Base-by-base conservation (phyloP, 2,888 invertebrate species). In the Dendrolimus pini region DNA sequence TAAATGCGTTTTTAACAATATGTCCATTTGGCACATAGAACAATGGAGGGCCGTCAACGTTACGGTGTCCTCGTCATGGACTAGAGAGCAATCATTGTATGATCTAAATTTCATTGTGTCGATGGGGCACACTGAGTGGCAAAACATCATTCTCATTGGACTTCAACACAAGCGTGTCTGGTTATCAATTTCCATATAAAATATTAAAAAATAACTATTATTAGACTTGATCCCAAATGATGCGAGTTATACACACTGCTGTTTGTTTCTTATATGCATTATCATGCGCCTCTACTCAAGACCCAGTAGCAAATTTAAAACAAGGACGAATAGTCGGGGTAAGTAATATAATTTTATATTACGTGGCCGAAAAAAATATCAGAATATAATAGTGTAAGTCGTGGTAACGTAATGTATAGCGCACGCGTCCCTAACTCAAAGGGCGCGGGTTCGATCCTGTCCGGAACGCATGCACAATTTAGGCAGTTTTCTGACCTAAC, bases 271-370 rank as follows among this genome's bases (percentile, higher is more conserved):
- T 60, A 66, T 56, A 67, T 62, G 59, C 65, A 58, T 58, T 61
- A 61, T 59, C 66, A 58, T 54, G 60, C 54, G 53, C 72, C 52
- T 62, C 68, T 56, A 76, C 83, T 42, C 92, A 92, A 73, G 92
- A 92, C 65, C 92, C 93, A 52, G 81, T 86, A 7, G 90, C 92
- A 9, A 87, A 85, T 67, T 76, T 93, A 61, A 85, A 89, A 52
- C 93, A 93, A 81, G 93, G 93, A 62, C 80, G 92, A 55, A 77
- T 93, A 55, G 86, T 92, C 62, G 93, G 93, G 78, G 93, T 93
- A 83, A 91, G 92, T 83, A 7, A 56, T 30, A 55, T 14, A 52
- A 55, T 55, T 53, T 30, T 6, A 30, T 30, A 0, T 18, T 30
- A 30, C 6, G 58, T 53, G 55, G 13, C 14, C 8, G 8, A 53